A percentile compares a stretch with the other conserved stretches of the same genome.
These are phyloP conservation scores for Propithecus perrieri DNA, from an alignment of 2,797 vertebrate genomes.

Conservation along the genomic window DNA sequence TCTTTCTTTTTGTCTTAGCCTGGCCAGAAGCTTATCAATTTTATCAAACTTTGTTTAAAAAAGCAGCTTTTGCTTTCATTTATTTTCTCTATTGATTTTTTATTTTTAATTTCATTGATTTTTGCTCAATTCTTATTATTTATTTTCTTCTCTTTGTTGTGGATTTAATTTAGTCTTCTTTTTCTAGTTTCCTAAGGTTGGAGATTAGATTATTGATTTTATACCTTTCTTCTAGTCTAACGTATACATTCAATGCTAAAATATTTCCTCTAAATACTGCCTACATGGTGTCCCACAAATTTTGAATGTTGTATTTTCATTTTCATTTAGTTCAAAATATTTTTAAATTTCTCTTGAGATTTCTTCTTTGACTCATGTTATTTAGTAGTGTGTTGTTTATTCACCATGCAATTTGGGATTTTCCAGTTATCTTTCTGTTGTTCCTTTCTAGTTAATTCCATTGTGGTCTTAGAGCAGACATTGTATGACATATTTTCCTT, in stretches of 20 bases:
- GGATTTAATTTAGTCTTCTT: not conserved
- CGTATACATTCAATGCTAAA: not conserved
- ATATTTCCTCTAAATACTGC: not conserved
- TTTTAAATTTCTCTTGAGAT: not conserved
- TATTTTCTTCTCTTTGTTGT: not conserved
- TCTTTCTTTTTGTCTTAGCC: not conserved
- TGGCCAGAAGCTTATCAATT: not conserved
- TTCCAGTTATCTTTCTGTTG: not conserved
- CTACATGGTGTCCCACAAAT: not conserved
- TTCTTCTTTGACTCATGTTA: not conserved
- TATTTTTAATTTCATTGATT: not conserved
- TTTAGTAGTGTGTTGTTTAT: not conserved
- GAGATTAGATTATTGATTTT: not conserved
- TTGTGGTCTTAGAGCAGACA: not conserved
- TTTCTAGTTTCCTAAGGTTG: not conserved
- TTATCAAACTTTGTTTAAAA: not conserved
- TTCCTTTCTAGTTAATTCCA: not conserved
- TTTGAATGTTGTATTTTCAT: not conserved
- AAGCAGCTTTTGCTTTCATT: not conserved
- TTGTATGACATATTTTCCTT: not conserved
- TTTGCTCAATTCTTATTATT: not conserved
- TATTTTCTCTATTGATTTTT: not conserved
- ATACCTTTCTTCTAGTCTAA: not conserved
- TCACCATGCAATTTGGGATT: not conserved
- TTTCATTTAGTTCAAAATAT: not conserved